Base-by-base conservation (phyloP, 2,797 vertebrate species). In the Sebastes reedi region DNA sequence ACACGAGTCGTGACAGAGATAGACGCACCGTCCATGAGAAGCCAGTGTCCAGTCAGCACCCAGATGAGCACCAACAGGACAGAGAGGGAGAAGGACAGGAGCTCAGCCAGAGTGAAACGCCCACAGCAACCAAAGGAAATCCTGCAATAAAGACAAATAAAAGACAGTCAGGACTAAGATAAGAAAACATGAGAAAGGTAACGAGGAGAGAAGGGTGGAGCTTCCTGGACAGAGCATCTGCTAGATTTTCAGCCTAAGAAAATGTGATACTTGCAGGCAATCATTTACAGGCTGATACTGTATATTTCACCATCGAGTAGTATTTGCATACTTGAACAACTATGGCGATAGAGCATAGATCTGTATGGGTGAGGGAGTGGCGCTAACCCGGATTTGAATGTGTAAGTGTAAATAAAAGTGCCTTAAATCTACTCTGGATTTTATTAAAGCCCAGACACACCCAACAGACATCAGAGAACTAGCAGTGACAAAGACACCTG, bases 71-170 rank as follows among this genome's bases (percentile, higher is more conserved):
- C 99, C 66, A 99, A 96, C 97, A 99, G 93, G 77, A 99, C 97
- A 6, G 99, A 99, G 30, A 99, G 96, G 30, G 97, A 99, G 94
- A 99, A 99, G 0, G 99, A 99, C 60, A 99, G 96, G 71, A 99
- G 89, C 94, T 99, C 99, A 1, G 99, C 99, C 94, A 98, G 96
- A 61, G 99, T 99, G 94, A 99, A 99, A 70, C 99, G 98, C 24
- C 99, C 99, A 24, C 99, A 99, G 96, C 99, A 99, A 79, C 99
- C 99, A 74, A 99, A 99, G 34, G 99, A 99, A 94, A 99, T 99
- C 95, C 99, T 99, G 93, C 24, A 83, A 67, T 1, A 54, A 3
- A 64, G 55, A 82, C 52, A 58, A 14, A 67, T 5, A 30, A 58
- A 11, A 71, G 16, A 72, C 2, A 4, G 16, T 10, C 24, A 24